Conservation (phyloP, 2,797 vertebrate species). For the Onychomys leucogaster region DNA sequence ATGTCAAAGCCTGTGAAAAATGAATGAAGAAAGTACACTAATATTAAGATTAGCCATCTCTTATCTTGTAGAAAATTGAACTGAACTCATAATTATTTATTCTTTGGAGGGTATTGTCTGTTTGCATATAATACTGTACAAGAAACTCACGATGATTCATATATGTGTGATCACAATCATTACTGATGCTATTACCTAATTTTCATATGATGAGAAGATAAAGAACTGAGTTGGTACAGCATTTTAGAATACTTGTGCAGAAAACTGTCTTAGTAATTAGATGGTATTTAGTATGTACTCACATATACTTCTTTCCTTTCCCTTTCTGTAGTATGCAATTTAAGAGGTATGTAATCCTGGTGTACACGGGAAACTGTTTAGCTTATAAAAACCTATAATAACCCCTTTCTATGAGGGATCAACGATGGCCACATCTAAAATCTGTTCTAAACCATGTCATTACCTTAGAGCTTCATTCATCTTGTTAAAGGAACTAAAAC, state of each 20-base stretch:
- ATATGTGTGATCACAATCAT: background rate
- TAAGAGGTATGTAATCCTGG: background rate
- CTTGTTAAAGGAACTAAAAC: background rate
- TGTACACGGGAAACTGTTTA: background rate
- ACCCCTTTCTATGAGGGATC: background rate
- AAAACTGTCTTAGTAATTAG: background rate
- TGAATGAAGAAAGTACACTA: background rate
- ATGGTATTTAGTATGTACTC: too few species aligned
- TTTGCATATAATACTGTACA: background rate
- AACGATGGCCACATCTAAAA: background rate
- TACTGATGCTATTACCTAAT: background rate
- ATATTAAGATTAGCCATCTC: background rate
- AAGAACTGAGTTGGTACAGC: background rate
- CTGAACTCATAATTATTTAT: background rate
- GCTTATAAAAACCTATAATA: background rate
- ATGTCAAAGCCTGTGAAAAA: background rate
- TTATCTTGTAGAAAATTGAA: background rate
- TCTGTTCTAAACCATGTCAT: background rate
- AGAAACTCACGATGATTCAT: background rate
- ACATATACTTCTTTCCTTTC: background rate
- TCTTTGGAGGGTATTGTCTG: background rate
- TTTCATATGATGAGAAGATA: background rate
- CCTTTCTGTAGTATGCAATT: background rate
- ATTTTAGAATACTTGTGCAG: background rate
- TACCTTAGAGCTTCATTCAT: background rate